Conservation (phyloP, 2,888 invertebrate species). For the Allolobophora icterica region DNA sequence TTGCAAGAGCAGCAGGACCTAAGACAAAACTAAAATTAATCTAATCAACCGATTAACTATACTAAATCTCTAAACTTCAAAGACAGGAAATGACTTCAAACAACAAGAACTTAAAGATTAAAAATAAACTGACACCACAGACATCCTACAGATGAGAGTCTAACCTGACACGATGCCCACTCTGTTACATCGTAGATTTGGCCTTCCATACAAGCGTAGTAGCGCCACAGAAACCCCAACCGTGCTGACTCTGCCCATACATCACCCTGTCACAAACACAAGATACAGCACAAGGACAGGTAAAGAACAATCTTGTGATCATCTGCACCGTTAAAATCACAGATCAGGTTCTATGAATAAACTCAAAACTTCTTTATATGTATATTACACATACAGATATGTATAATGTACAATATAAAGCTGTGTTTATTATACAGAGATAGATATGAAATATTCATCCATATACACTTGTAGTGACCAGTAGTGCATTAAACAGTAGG, state of each 20-base stretch:
- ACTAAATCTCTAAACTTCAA: neutral
- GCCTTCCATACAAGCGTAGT: slow-evolving; percentile 95
- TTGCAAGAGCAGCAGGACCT: too few species aligned
- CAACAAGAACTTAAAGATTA: neutral
- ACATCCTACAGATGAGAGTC: neutral
- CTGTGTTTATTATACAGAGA: too few species aligned
- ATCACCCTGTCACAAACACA: slow-evolving; percentile 75
- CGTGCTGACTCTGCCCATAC: slow-evolving; percentile 91
- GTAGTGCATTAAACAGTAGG: too few species aligned
- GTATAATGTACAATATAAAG: too few species aligned
- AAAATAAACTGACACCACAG: neutral
- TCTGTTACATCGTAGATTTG: slow-evolving; percentile 94
- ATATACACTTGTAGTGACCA: too few species aligned
- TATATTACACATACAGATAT: too few species aligned
- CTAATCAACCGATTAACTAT: neutral
- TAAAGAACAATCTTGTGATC: neutral
- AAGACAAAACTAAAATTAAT: neutral
- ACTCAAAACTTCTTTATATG: too few species aligned
- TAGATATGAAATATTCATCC: too few species aligned
- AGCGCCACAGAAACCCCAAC: slow-evolving; percentile 89
- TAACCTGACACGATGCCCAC: slow-evolving; percentile 91
- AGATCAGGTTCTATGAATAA: too few species aligned
- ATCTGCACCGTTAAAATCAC: neutral
- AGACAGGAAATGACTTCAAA: neutral
- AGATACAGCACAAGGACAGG: neutral